Conservation (phyloP, 2,888 invertebrate species). For the Tillus elongatus region DNA sequence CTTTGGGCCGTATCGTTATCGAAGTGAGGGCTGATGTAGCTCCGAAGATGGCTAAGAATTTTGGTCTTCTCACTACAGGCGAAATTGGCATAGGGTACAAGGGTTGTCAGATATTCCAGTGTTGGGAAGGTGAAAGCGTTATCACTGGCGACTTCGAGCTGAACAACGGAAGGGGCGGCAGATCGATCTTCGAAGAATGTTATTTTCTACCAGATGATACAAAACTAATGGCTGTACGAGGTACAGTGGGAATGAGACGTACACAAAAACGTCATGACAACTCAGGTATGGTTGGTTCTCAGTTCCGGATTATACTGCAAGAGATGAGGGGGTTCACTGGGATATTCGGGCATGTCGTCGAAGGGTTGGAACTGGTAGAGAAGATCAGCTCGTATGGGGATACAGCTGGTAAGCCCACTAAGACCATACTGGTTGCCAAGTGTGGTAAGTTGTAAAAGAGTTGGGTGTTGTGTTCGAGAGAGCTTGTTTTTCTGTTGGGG, state of each 20-base stretch:
- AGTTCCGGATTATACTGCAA: conserved; percentile 71
- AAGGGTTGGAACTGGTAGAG: conserved; percentile 69
- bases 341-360: conserved; percentile 72
- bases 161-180: conserved; percentile 72
- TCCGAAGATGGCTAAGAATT: conserved; percentile 74
- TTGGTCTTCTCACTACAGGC: conserved; percentile 60
- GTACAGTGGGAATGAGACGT: conserved; percentile 73
- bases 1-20: conserved; percentile 63
- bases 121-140: conserved; percentile 74
- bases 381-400: conserved; percentile 70
- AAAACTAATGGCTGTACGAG: conserved; percentile 63
- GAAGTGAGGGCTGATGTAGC: conserved; percentile 70
- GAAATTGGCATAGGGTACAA: conserved; percentile 69
- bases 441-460: conserved; percentile 60
- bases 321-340: conserved; percentile 78
- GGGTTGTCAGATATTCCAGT: conserved; percentile 72
- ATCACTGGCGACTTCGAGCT: conserved; percentile 74
- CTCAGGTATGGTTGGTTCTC: conserved; percentile 73
- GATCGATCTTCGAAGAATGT: conserved; percentile 66
- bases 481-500: no score
- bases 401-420: conserved; percentile 67
- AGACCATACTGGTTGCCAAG: conserved; percentile 61
- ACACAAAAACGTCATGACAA: conserved; percentile 73
- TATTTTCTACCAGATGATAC: conserved; percentile 77
- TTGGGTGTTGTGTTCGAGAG: no score